Base-by-base conservation (phyloP, 1,140 invertebrate genomes). In the Drosophila sproati region DNA sequence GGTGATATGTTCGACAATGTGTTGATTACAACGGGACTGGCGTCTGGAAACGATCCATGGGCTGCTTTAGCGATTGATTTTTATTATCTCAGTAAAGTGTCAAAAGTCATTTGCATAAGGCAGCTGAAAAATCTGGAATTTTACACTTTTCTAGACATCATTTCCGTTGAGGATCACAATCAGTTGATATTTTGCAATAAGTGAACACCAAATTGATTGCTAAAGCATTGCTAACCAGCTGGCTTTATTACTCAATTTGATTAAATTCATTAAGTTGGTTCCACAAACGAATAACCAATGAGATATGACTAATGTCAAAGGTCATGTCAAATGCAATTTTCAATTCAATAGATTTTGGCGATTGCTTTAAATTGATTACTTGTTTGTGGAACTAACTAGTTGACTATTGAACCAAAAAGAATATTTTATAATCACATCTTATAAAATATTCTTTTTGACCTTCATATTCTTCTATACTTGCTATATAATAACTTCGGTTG, bases 1-100 rank as follows among this genome's bases (percentile, higher is more conserved):
- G 73, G 85, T 88, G 85, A 88, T 89, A 88, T 70, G 59, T 76
- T 62, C 50, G 63, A 76, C 75, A 71, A 48, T 52, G 52, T 56
- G 43, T 6, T 37, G 60, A 12, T 3, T 67, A 31, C 34, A 28
- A 66, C 59, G 62, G 48, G 54, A 72, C 62, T 63, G 47, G 29
- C 34, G 61, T 7, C 71, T 35, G 43, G 41, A n/a, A 77, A 59
- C 50, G 1, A 3, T 0, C 8, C 3, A 45, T 5, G 2, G 8
- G 52, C 66, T 68, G 3, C 60, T 41, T 64, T 48, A 31, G 50
- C 7, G 51, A 73, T 31, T 73, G 50, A 47, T 43, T 62, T 75
- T 70, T 32, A 51, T 6, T 28, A 47, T 2, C 10, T 34, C 1
- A 4, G 2, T 1, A 31, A 7, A 34, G n/a, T 12, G 4, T 4